Evolutionary conservation across 2,888 invertebrate species (phyloP), one percentile per base, ranked within the genome.

Genomic region (Ichneumoninae sp.): DNA sequence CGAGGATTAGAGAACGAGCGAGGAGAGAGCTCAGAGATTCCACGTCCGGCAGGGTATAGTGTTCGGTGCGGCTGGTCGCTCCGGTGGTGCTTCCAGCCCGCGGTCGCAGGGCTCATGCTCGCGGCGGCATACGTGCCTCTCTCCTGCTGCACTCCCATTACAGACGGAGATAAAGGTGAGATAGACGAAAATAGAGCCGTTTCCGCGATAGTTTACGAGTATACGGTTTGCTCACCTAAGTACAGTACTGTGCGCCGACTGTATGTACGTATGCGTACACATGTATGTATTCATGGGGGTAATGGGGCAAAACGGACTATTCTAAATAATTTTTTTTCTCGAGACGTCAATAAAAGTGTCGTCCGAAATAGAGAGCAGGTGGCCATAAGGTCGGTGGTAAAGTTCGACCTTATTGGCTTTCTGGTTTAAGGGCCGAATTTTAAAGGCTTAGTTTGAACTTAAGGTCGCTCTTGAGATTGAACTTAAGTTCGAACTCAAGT

Each of bases 131-230:
- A 74, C 76, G 77, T 83, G 83, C 60, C 74, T 75, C 68, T 68
- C 65, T 69, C 63, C 70, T 10, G 16, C 74, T 74, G 26, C 44
- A 50, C 77, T 70, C 19, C 74, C 83, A 75, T 75, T 79, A 83
- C 75, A n/a, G 63, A 19, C 30, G n/a, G 30, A 66, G 74, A 78
- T 74, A 83, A 74, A 70, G 75, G 70, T 70, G 65, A 69, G 85
- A 85, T 85, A 83, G 73, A 83, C 74, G 78, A 85, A 85, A 85
- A 85, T 85, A 81, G 85, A 85, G 85, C 81, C 83, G 65, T 83
- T 83, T 81, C 80, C 63, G 73, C 68, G 77, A 83, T 81, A 85
- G 77, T 74, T 85, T 85, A 81, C 74, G 75, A 40, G 30, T 63
- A 33, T 70, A 65, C 78, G 69, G 68, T 83, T 74, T 74, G 50